Evolutionary conservation across 2,113 vertebrate species (phyloP).

Genomic region (Corydoras sp.): DNA sequence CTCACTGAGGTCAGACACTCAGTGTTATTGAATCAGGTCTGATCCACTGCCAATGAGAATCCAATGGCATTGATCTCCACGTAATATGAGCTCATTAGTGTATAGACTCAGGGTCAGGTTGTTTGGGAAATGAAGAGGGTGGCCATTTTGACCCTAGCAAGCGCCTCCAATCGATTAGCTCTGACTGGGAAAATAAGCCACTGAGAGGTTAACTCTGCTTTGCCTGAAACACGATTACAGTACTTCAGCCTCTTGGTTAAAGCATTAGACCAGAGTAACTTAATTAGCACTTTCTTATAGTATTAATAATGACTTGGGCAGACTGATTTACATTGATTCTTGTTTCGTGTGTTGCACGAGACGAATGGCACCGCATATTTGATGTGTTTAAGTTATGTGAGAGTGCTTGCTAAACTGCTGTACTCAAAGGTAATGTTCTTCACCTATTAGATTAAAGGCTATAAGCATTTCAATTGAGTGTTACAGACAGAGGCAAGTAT

Average conservation of each 20-base stretch:
- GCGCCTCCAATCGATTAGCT: slow-evolving; percentile 80
- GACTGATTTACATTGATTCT: slow-evolving; percentile 55
- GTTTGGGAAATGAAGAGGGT: slow-evolving; percentile 76
- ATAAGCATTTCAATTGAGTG: slow-evolving; percentile 46
- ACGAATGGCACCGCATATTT: slow-evolving; percentile 44
- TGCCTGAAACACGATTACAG: slow-evolving; percentile 67
- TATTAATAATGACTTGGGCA: slow-evolving; percentile 53
- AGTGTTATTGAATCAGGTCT: slow-evolving; percentile 47
- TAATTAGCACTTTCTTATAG: slow-evolving; percentile 54
- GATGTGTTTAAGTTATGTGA: slow-evolving; percentile 45
- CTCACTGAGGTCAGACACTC: slow-evolving; percentile 47
- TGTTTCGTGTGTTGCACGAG: slow-evolving; percentile 49
- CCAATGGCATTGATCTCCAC: slow-evolving; percentile 69
- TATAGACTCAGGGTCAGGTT: slow-evolving; percentile 72
- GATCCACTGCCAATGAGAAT: slow-evolving; percentile 46
- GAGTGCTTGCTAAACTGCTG: slow-evolving; percentile 45
- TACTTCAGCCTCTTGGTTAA: slow-evolving; percentile 67
- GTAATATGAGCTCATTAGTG: slow-evolving; percentile 83
- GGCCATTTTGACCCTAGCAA: slow-evolving; percentile 76
- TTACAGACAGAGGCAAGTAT: slow-evolving; percentile 33
- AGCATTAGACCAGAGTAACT: slow-evolving; percentile 60
- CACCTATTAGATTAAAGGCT: slow-evolving; percentile 42
- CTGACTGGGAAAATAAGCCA: slow-evolving; percentile 71
- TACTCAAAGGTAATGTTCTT: slow-evolving; percentile 40
- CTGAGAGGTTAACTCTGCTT: slow-evolving; percentile 74